Conservation (phyloP, 2,797 vertebrate genomes). For the Prunella strophiata region DNA sequence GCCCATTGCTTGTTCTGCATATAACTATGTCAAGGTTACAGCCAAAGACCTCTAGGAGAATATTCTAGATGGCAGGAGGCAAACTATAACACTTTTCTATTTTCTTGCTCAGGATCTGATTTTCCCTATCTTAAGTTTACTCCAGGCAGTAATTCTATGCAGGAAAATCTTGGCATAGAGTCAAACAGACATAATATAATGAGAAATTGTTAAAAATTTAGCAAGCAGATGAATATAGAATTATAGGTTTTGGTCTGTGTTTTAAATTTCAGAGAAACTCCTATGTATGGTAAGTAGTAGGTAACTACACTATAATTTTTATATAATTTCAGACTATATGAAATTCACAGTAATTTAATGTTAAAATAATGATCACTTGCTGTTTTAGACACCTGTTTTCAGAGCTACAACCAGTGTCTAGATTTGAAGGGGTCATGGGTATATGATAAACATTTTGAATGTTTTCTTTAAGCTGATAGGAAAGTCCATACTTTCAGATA, state of each 20-base stretch:
- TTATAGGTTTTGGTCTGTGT: slow-evolving; percentile 35
- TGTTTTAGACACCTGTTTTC: slow-evolving; percentile 22
- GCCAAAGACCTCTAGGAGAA: not conserved
- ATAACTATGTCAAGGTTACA: not conserved
- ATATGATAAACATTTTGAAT: not conserved
- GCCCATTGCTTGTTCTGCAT: not conserved
- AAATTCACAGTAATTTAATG: slow-evolving; percentile 32
- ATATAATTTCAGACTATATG: slow-evolving; percentile 31
- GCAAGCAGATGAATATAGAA: slow-evolving; percentile 20
- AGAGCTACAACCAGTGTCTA: not conserved
- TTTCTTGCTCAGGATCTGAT: not conserved
- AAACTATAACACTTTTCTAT: not conserved
- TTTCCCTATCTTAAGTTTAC: not conserved
- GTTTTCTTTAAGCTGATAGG: not conserved
- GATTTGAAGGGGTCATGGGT: not conserved
- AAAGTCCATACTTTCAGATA: not conserved
- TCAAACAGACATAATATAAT: not conserved
- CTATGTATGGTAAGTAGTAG: slow-evolving; percentile 13
- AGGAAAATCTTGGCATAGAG: slow-evolving; percentile 9
- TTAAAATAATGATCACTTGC: slow-evolving; percentile 8
- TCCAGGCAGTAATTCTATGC: not conserved
- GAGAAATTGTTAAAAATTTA: slow-evolving; percentile 39
- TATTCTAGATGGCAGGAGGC: not conserved
- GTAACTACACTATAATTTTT: slow-evolving; percentile 39
- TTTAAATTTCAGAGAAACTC: slow-evolving; percentile 34